These are phyloP conservation scores for Pterois miles DNA, from an alignment of 2,797 vertebrate genomes.

Conservation along the genomic window DNA sequence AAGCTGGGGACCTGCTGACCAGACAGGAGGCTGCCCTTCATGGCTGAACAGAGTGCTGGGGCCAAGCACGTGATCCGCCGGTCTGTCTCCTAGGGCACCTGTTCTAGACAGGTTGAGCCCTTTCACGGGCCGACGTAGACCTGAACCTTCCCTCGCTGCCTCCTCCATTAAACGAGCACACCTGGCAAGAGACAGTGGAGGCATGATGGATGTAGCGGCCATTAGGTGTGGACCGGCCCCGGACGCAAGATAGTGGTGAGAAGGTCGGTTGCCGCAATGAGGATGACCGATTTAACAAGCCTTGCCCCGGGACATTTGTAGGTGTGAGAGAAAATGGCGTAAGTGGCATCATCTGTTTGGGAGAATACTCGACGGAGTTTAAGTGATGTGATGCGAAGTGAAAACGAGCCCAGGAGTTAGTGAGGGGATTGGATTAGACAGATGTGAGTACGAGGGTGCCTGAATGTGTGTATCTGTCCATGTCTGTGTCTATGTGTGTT, in stretches of 20 bases:
- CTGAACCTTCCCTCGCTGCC: background rate
- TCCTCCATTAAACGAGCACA: conserved; percentile 43
- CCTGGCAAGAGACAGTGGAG: conserved; percentile 24
- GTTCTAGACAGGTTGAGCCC: conserved; percentile 40
- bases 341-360: conserved; percentile 31
- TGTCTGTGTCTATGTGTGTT: conserved; percentile 27
- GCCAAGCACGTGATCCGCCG: conserved; percentile 6
- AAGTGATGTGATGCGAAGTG: conserved; percentile 30
- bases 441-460: background rate
- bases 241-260: conserved; percentile 9
- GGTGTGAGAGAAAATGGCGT: conserved; percentile 5
- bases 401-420: conserved; percentile 15
- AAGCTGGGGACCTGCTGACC: conserved; percentile 33
- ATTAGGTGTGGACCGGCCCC: conserved; percentile 8
- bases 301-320: background rate
- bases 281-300: conserved; percentile 33
- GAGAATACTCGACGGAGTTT: conserved; percentile 26
- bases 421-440: conserved; percentile 31
- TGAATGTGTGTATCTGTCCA: conserved; percentile 13
- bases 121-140: conserved; percentile 23
- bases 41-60: conserved; percentile 37
- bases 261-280: background rate
- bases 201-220: conserved; percentile 33
- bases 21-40: conserved; percentile 58
- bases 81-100: conserved; percentile 39